A percentile compares a stretch with the other conserved stretches of the same genome.
phyloP scores from a whole-genome alignment of 2,797 vertebrate species.

The Hydrocynus forskahlii region DNA sequence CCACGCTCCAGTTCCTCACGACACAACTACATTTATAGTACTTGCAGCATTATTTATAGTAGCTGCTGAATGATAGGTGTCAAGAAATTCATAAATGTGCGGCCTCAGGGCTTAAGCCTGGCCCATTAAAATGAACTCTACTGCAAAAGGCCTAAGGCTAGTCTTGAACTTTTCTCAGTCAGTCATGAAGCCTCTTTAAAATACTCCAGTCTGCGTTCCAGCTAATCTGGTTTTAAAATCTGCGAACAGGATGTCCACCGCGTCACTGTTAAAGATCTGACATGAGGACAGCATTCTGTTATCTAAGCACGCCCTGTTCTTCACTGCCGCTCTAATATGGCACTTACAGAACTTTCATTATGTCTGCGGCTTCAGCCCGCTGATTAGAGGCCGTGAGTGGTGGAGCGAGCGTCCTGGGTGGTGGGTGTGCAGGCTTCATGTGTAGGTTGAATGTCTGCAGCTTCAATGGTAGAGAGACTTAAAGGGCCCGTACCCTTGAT shows the following conservation, averaged over 20 bases:
- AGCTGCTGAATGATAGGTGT: not conserved
- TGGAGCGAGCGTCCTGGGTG: conserved; percentile 28
- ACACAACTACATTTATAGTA: not conserved
- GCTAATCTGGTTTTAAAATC: conserved; percentile 14
- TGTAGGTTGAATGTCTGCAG: conserved; percentile 30
- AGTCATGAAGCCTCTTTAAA: not conserved
- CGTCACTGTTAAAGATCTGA: conserved; percentile 21
- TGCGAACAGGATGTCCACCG: not conserved
- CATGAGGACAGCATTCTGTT: not conserved
- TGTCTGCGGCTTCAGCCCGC: conserved; percentile 45
- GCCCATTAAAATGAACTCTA: not conserved
- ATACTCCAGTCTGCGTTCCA: conserved; percentile 7
- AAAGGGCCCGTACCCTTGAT: too few relatives aligned
- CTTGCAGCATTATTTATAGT: not conserved
- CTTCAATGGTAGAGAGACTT: conserved; percentile 9
- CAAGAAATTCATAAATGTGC: too few relatives aligned
- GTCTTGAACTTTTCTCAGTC: not conserved
- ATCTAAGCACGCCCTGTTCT: conserved; percentile 30
- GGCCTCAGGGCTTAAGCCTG: too few relatives aligned
- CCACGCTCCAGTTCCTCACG: not conserved
- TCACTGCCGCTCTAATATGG: conserved; percentile 35
- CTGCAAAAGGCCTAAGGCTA: not conserved
- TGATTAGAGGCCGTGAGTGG: conserved; percentile 48
- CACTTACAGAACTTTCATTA: conserved; percentile 53
- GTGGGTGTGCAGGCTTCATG: conserved; percentile 39